Evolutionary conservation across 2,888 invertebrate genomes (phyloP), one percentile per base, ranked within the genome.

Genomic region (Papilio elwesi): DNA sequence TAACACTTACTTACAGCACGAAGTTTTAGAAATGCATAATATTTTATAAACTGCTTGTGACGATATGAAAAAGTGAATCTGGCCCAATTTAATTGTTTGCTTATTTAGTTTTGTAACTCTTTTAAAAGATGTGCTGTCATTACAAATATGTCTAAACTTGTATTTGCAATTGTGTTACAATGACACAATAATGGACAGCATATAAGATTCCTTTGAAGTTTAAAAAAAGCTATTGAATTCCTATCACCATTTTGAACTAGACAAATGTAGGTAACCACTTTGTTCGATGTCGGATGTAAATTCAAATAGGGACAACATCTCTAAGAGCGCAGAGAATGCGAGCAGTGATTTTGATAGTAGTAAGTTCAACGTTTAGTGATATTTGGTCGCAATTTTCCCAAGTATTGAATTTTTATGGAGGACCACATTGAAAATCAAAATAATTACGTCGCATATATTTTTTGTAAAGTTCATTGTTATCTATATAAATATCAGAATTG

Each of bases 311-410:
- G 71, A 72, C 65, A 59, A 38, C 64, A 43, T 72, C 49, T 52
- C 52, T 47, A 43, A 3, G 59, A 36, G 43, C 47, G 71, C 49
- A 26, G 38, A 15, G 38, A 38, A 13, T 55, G 65, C 57, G 67
- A 26, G 53, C 59, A 68, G 63, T 70, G 74, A 74, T 55, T n/a
- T 52, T 66, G 65, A n/a, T 71, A 74, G 74, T 11, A 47, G 48
- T 71, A 71, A 71, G 70, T 67, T 74, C 70, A 74, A 68, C 43
- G 13, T 68, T 68, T 64, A 71, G 71, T 74, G 71, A 74, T 68
- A 65, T 55, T 64, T 69, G 70, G 73, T 74, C 73, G 67, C 70
- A 70, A 74, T 70, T 74, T 68, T 65, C 65, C 72, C 68, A 70
- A 65, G n/a, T 68, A 68, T 65, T 70, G 68, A 65, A 73, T 59